Evolutionary conservation across 2,113 vertebrate species (phyloP), one percentile per base, ranked within the genome.

Genomic region (Hystrix brachyura): DNA sequence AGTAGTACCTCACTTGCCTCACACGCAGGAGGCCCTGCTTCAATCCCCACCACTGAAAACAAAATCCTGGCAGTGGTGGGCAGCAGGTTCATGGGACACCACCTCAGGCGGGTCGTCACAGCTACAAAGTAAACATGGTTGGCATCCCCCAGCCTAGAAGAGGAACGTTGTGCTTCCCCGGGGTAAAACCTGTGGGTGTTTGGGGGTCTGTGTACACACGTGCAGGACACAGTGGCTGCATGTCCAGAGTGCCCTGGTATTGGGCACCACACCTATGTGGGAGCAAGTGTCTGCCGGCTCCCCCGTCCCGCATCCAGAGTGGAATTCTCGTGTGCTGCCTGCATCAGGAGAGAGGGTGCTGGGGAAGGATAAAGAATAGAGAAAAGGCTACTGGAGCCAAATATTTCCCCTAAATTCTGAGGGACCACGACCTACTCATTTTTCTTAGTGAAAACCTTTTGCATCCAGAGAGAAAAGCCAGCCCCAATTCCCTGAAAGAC

Each of bases 381-480:
- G 51, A 93, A 76, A 76, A 76, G 55, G 32, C 43, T 79, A 83
- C 12, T 38, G 57, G n/a, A 90, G 25, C 15, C 15, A 67, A 94
- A 79, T 80, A 94, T 74, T 79, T 57, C 71, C 86, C 94, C 60
- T 48, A 92, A 79, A 86, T 32, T 19, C 43, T 87, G 84, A 83
- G 11, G 0, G 32, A 60, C 25, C 25, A 71, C 62, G 88, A 69
- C 27, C 32, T 43, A n/a, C 62, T 65, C 51, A 43, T 62, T 19
- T 90, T 82, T 90, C 38, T 25, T 23, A 64, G 25, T 38, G 55
- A 10, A 60, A 78, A 67, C 38, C 34, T 87, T 94, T 96, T 97
- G 84, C 23, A 87, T 29, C 53, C 11, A 93, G 43, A 80, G 29
- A 93, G 57, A 51, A 78, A 89, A 23, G 11, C 62, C n/a, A n/a